phyloP scores from a whole-genome alignment of 2,888 invertebrate species.

The Noctua janthe region DNA sequence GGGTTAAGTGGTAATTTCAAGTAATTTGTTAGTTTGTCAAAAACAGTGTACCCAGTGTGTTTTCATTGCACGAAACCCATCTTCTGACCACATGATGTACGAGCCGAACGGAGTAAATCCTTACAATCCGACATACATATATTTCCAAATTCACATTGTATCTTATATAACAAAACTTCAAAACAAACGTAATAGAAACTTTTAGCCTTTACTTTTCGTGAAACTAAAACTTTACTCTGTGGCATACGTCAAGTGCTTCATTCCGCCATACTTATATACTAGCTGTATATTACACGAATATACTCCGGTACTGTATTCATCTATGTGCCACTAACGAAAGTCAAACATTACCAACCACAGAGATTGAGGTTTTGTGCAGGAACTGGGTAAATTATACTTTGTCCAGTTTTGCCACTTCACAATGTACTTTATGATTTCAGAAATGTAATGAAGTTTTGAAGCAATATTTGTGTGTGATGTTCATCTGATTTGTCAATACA shows the following conservation, averaged over 20 bases:
- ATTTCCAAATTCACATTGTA: too few species aligned
- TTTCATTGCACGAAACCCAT: too few species aligned
- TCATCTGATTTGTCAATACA: not conserved
- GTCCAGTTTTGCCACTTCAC: not conserved
- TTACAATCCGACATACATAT: too few species aligned
- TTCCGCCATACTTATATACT: not conserved
- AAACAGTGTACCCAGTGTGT: too few species aligned
- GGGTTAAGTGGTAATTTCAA: too few species aligned
- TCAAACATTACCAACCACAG: slow-evolving; percentile 9
- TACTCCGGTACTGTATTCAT: not conserved
- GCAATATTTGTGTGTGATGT: not conserved
- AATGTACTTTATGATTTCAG: not conserved
- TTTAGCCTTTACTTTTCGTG: too few species aligned
- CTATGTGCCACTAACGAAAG: slow-evolving; percentile 4
- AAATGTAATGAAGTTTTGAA: not conserved
- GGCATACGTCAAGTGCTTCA: not conserved
- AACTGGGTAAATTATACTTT: slow-evolving; percentile 4
- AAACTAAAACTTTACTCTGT: too few species aligned
- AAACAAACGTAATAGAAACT: too few species aligned
- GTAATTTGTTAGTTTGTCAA: too few species aligned
- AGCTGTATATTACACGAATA: not conserved
- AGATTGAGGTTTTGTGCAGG: not conserved
- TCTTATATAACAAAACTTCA: too few species aligned
- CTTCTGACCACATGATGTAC: too few species aligned
- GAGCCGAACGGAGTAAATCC: too few species aligned